Conservation (phyloP, 2,888 invertebrate genomes). For the Volucella zonaria region DNA sequence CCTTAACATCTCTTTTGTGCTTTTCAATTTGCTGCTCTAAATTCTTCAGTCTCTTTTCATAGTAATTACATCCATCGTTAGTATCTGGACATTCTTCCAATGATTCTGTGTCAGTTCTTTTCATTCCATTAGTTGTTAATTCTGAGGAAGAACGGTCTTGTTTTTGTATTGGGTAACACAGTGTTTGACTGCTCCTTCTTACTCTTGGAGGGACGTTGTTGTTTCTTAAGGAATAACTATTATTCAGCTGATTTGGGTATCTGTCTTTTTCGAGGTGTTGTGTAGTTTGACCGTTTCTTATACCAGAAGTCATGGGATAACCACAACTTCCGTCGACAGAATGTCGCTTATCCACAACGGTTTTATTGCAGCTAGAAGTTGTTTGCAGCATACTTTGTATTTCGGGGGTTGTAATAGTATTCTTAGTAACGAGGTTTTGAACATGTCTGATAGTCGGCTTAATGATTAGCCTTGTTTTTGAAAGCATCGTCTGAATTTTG, state of each 20-base stretch:
- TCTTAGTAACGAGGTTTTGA: slow-evolving; percentile 21
- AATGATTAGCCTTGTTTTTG: slow-evolving; percentile 14
- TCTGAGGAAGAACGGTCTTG: slow-evolving; percentile 10
- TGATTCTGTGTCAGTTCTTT: background rate
- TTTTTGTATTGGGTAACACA: background rate
- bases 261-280: slow-evolving; percentile 27
- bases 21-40: slow-evolving; percentile 78
- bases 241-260: slow-evolving; percentile 16
- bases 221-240: slow-evolving; percentile 22
- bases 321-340: slow-evolving; percentile 75
- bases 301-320: slow-evolving; percentile 6
- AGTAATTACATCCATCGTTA: slow-evolving; percentile 75
- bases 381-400: slow-evolving; percentile 27
- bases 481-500: slow-evolving; percentile 23
- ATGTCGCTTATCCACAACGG: slow-evolving; percentile 75
- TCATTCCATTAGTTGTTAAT: background rate
- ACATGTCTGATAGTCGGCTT: slow-evolving; percentile 25
- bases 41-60: slow-evolving; percentile 77
- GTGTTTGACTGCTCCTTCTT: slow-evolving; percentile 29
- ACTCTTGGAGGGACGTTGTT: slow-evolving; percentile 8
- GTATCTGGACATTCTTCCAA: slow-evolving; percentile 15
- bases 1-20: slow-evolving; percentile 78
- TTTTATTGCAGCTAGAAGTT: slow-evolving; percentile 20
- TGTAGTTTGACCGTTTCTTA: background rate
- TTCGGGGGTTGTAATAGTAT: slow-evolving; percentile 50